A percentile compares a stretch with the other conserved stretches of the same genome.
phyloP scores from a whole-genome alignment of 1,140 invertebrate genomes.

The Archegozetes longisetosus region DNA sequence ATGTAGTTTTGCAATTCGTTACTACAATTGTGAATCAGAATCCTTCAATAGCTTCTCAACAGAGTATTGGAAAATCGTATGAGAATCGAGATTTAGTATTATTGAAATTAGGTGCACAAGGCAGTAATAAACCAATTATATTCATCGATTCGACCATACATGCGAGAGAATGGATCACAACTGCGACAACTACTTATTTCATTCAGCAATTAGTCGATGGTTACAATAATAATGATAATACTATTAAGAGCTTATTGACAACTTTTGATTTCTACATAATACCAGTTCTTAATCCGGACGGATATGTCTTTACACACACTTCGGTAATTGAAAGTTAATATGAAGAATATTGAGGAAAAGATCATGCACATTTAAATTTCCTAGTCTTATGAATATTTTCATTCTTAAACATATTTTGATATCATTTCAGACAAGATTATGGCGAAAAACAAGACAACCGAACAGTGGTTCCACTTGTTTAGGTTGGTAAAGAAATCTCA shows the following conservation, averaged over 20 bases:
- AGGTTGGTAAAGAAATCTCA: no score
- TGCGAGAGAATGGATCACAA: conserved; percentile 33
- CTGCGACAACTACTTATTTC: conserved; percentile 12
- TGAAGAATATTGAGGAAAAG: conserved; percentile 4
- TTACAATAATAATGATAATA: background rate
- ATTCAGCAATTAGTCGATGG: conserved; percentile 29
- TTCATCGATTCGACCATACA: conserved; percentile 54
- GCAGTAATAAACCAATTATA: conserved; percentile 32
- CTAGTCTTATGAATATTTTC: no score
- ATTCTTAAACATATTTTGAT: no score
- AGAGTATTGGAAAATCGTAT: conserved; percentile 10
- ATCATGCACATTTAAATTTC: conserved; percentile 1
- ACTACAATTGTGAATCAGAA: background rate
- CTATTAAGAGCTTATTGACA: conserved; percentile 24
- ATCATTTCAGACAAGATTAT: conserved; percentile 23
- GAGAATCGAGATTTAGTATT: conserved; percentile 13
- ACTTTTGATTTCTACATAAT: conserved; percentile 41
- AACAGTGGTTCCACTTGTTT: background rate
- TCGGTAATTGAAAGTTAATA: conserved; percentile 13
- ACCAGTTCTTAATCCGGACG: conserved; percentile 52
- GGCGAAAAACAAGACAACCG: conserved; percentile 22
- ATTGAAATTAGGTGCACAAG: conserved; percentile 14
- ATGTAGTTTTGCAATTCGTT: background rate
- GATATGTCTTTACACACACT: conserved; percentile 40
- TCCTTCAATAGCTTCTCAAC: background rate